Percentiles rank a stretch among this genome's conserved stretches.
Conservation (phyloP, 2,888 invertebrate species). For the Cantharis rufa region DNA sequence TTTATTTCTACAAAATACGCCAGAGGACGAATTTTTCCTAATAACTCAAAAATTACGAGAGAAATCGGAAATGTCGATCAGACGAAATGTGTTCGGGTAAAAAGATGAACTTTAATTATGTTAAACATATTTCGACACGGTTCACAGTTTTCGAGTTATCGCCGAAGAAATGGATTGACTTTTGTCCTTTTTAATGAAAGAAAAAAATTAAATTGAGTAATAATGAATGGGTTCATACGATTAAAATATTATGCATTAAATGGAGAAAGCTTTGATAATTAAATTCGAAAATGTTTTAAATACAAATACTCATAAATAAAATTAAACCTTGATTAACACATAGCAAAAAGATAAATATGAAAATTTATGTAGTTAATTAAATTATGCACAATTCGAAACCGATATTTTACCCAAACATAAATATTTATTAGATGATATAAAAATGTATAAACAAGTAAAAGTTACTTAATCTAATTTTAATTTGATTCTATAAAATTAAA, state of each 20-base stretch:
- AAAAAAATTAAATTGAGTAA: not conserved
- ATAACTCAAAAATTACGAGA: no score
- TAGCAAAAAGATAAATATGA: not conserved
- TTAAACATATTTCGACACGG: no score
- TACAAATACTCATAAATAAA: constrained; percentile 2
- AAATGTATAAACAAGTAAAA: not conserved
- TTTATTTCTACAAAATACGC: no score
- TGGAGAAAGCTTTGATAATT: constrained; percentile 10
- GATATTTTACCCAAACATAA: not conserved
- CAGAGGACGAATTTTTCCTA: no score
- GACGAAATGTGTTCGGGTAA: no score
- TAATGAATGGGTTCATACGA: not conserved
- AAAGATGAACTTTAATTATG: no score
- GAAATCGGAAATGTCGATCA: no score
- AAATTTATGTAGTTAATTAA: not conserved
- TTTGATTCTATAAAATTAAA: not conserved
- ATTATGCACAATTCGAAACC: not conserved
- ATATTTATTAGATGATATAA: not conserved
- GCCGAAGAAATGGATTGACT: no score
- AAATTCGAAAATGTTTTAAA: not conserved
- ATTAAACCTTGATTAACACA: not conserved
- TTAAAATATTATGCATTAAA: constrained; percentile 9
- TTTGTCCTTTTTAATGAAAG: no score
- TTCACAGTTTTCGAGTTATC: no score
- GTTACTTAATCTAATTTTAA: not conserved